Conservation (phyloP, 2,888 invertebrate species). For the Plutella xylostella region DNA sequence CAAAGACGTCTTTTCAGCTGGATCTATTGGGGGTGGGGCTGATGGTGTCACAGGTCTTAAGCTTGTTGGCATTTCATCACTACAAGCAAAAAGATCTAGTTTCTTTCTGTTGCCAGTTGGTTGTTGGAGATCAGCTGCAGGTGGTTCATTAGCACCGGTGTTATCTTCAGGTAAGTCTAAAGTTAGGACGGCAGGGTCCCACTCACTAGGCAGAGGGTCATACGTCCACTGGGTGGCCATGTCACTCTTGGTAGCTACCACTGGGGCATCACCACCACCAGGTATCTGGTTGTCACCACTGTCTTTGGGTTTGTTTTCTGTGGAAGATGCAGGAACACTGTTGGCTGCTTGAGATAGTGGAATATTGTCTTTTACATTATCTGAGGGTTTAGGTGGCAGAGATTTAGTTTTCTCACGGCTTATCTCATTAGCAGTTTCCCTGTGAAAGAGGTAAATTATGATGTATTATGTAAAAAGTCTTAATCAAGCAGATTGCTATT, state of each 20-base stretch:
- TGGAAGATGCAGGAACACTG: not conserved
- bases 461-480: not conserved
- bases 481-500: not conserved
- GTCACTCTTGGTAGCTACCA: conserved; percentile 25
- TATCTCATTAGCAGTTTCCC: conserved; percentile 52
- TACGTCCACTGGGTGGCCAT: conserved; percentile 55
- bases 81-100: conserved; percentile 51
- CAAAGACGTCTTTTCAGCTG: conserved; percentile 33
- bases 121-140: conserved; percentile 24
- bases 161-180: conserved; percentile 38
- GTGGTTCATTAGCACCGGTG: conserved; percentile 28
- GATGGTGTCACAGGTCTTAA: conserved; percentile 37
- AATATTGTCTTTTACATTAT: not conserved
- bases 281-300: not conserved
- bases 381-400: not conserved
- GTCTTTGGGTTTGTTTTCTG: not conserved
- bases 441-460: conserved; percentile 25
- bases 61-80: conserved; percentile 57
- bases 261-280: not conserved
- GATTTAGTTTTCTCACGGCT: conserved; percentile 44
- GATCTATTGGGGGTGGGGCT: conserved; percentile 21
- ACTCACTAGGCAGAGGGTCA: conserved; percentile 36
- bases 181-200: conserved; percentile 38
- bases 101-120: conserved; percentile 37
- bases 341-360: not conserved